Percentiles rank a stretch among this genome's conserved stretches.
Conservation (phyloP, 2,888 invertebrate species). For the Tanaodytes sp. region DNA sequence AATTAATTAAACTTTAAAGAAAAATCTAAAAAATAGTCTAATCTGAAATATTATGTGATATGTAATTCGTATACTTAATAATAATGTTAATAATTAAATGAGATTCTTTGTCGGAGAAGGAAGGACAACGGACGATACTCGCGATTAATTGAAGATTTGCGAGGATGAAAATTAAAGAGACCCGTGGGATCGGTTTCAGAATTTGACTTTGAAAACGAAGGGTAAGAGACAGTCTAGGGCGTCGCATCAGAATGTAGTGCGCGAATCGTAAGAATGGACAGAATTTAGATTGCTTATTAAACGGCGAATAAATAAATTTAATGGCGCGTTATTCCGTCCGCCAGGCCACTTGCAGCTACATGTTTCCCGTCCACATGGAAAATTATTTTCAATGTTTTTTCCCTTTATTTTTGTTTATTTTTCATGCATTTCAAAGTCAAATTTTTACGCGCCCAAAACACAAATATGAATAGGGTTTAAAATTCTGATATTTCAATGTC, state of each 20-base stretch:
- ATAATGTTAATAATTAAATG: too few relatives aligned
- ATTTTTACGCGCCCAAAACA: too few relatives aligned
- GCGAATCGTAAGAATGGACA: constrained; percentile 63
- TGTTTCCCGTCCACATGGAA: not conserved
- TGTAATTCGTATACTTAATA: too few relatives aligned
- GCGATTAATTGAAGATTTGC: constrained; percentile 48
- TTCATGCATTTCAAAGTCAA: too few relatives aligned
- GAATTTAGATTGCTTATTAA: constrained; percentile 73
- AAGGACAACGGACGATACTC: too few relatives aligned
- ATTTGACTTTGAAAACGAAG: constrained; percentile 60
- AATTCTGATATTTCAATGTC: too few relatives aligned
- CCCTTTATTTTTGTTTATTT: constrained; percentile 23
- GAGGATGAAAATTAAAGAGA: constrained; percentile 53
- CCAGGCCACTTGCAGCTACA: not conserved
- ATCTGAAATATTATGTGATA: too few relatives aligned
- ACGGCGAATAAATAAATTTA: constrained; percentile 68
- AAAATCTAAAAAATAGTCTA: too few relatives aligned
- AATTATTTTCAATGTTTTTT: constrained; percentile 34
- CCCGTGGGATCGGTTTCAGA: constrained; percentile 62
- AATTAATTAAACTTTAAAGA: too few relatives aligned
- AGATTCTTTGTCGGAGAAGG: too few relatives aligned
- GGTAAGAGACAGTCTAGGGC: constrained; percentile 45
- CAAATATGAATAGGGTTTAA: too few relatives aligned
- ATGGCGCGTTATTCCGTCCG: constrained; percentile 43
- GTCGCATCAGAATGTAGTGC: constrained; percentile 51